Evolutionary conservation across 2,113 vertebrate species (phyloP).

Genomic region (human (Homo sapiens)): DNA sequence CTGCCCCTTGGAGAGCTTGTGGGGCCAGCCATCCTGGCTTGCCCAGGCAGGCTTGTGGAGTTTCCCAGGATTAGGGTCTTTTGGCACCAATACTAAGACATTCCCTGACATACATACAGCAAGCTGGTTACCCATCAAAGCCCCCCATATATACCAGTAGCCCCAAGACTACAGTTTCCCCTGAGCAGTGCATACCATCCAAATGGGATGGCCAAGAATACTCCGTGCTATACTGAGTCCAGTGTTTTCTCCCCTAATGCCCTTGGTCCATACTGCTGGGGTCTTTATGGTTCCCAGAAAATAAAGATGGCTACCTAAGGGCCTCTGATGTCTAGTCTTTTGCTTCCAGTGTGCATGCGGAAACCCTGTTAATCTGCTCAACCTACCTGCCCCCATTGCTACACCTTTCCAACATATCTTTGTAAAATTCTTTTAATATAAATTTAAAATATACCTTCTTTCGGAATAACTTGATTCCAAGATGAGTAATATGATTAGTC

Average conservation of each 20-base stretch:
- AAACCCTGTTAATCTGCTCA: neutral
- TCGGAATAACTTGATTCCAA: slow-evolving; percentile 18
- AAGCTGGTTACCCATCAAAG: neutral
- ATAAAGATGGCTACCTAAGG: neutral
- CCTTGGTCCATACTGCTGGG: neutral
- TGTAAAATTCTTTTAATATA: neutral
- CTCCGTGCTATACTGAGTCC: neutral
- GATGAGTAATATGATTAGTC: neutral
- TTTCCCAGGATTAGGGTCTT: neutral
- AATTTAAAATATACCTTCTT: neutral
- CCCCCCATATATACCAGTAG: neutral
- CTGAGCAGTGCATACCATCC: neutral
- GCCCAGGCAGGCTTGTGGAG: neutral
- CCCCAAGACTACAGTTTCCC: neutral
- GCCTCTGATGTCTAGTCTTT: neutral
- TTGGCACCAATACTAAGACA: neutral
- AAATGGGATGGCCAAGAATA: neutral
- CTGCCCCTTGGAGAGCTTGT: neutral
- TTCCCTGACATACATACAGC: neutral
- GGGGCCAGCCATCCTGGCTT: neutral
- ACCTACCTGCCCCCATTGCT: neutral
- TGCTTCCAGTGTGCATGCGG: neutral
- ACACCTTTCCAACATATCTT: neutral
- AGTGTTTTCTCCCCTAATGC: neutral
- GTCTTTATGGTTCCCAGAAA: neutral